A percentile compares a stretch with the other conserved stretches of the same genome.
phyloP scores from a whole-genome alignment of 2,797 vertebrate species.

The Betta splendens region DNA sequence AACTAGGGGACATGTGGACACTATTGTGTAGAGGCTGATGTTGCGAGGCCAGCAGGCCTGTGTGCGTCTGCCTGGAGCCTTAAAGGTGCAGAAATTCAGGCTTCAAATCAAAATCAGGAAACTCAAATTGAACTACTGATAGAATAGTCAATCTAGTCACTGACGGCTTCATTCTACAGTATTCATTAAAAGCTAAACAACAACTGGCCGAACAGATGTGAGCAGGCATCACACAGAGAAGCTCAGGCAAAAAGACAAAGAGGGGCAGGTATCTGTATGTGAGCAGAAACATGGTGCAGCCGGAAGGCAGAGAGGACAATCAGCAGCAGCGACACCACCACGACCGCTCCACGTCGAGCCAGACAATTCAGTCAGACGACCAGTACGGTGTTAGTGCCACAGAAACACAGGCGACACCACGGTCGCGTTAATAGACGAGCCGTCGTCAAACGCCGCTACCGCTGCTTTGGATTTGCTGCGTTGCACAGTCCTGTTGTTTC shows the following conservation, averaged over 20 bases:
- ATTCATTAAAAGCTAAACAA: constrained; percentile 58
- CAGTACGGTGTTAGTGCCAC: constrained; percentile 21
- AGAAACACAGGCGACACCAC: constrained; percentile 20
- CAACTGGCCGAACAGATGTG: constrained; percentile 37
- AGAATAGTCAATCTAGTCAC: constrained; percentile 13
- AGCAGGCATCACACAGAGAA: constrained; percentile 26
- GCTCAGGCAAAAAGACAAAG: constrained; percentile 39
- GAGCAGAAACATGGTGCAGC: constrained; percentile 3
- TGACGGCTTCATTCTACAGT: constrained; percentile 49
- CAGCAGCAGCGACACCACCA: constrained; percentile 19
- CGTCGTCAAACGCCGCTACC: constrained; percentile 47
- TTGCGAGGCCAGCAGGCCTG: constrained; percentile 52
- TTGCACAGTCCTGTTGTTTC: constrained; percentile 8
- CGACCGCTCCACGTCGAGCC: constrained; percentile 5
- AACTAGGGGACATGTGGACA: constrained; percentile 52
- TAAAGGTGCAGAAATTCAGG: constrained; percentile 37
- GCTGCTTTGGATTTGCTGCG: constrained; percentile 27
- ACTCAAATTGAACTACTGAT: constrained; percentile 15
- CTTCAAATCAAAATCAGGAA: constrained; percentile 52
- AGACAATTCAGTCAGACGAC: constrained; percentile 27
- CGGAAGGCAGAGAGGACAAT: not conserved
- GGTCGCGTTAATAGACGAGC: constrained; percentile 20
- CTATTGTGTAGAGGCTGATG: constrained; percentile 58
- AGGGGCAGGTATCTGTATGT: constrained; percentile 6
- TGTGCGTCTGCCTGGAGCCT: constrained; percentile 46